A percentile compares a stretch with the other conserved stretches of the same genome.
These are phyloP conservation scores for Platysternon megacephalum DNA, from an alignment of 2,113 vertebrate genomes.

Conservation along the genomic window DNA sequence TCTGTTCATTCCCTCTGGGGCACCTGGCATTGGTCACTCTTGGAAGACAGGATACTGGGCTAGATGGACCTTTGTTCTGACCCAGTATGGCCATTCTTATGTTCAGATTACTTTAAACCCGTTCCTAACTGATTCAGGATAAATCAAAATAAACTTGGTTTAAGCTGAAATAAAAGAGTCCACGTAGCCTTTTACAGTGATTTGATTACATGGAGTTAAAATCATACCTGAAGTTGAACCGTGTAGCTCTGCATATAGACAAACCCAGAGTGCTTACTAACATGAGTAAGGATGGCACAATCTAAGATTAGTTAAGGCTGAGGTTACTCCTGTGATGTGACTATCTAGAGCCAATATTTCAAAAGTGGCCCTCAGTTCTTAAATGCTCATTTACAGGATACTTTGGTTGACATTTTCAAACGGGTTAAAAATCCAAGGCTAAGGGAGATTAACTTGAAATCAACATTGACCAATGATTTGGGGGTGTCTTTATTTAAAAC, in stretches of 20 bases:
- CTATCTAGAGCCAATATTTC: background rate
- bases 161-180: background rate
- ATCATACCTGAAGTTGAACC: background rate
- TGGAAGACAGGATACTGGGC: too few species aligned
- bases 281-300: background rate
- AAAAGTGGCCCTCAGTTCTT: background rate
- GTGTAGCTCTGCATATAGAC: background rate
- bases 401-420: background rate
- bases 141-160: background rate
- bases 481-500: background rate
- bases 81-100: too few species aligned
- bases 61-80: too few species aligned
- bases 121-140: background rate
- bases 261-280: conserved; percentile 7
- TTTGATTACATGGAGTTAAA: conserved; percentile 25
- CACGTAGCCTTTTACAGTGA: background rate
- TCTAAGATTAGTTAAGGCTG: background rate
- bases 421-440: background rate
- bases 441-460: background rate
- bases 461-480: background rate
- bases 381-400: background rate
- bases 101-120: background rate
- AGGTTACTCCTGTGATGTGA: background rate
- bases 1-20: too few species aligned
- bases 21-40: too few species aligned